Percentiles rank a stretch among this genome's conserved stretches.
phyloP scores from a whole-genome alignment of 1,140 invertebrate species.

The Macrocentrus cingulum region DNA sequence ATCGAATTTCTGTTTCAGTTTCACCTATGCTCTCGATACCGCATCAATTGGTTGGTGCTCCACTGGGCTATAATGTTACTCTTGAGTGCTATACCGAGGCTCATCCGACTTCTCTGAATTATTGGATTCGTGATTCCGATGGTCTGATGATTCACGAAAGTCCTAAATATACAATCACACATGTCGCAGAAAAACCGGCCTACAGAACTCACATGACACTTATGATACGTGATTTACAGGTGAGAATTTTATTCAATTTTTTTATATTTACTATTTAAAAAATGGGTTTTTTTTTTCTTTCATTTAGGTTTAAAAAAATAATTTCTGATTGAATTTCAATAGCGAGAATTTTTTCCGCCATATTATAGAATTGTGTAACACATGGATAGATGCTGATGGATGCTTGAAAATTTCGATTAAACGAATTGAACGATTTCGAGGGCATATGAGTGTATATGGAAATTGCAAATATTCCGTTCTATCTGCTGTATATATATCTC shows the following conservation, averaged over 20 bases:
- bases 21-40: conserved; percentile 88
- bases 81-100: conserved; percentile 89
- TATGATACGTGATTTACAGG: conserved; percentile 73
- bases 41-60: conserved; percentile 84
- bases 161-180: conserved; percentile 70
- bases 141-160: conserved; percentile 87
- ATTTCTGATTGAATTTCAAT: no score
- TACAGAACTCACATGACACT: conserved; percentile 86
- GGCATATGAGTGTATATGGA: background rate
- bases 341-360: no score
- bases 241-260: conserved; percentile 33
- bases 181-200: conserved; percentile 58
- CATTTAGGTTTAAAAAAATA: no score
- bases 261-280: background rate
- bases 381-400: no score
- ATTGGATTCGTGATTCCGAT: conserved; percentile 83
- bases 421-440: conserved; percentile 2
- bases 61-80: conserved; percentile 76
- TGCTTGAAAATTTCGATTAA: no score
- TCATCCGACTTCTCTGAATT: conserved; percentile 87
- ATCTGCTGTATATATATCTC: background rate
- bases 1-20: conserved; percentile 67
- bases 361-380: no score
- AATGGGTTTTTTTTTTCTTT: background rate
- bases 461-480: conserved; percentile 12